Conservation (phyloP, 1,140 invertebrate species). For the Rhopalosiphum maidis region DNA sequence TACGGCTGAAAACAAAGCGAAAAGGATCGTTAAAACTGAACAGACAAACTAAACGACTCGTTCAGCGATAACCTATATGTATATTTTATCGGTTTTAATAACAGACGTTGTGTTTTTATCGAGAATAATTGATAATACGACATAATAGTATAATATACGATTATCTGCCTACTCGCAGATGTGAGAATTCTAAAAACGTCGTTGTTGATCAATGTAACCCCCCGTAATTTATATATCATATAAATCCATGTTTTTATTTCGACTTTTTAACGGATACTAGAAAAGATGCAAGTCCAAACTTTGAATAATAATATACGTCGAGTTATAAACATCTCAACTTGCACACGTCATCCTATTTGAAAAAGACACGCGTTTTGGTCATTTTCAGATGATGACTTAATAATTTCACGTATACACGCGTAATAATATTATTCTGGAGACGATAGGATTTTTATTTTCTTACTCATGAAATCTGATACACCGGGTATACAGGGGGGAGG, state of each 20-base stretch:
- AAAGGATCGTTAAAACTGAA: slow-evolving; percentile 25
- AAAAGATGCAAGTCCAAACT: neutral
- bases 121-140: neutral
- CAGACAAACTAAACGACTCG: neutral
- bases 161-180: neutral
- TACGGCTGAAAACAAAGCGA: slow-evolving; percentile 15
- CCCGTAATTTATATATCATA: neutral
- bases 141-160: neutral
- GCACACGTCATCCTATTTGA: no score
- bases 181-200: neutral
- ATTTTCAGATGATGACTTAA: neutral
- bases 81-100: neutral
- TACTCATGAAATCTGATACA: neutral
- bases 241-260: neutral
- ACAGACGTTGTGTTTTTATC: neutral
- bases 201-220: neutral
- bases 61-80: neutral
- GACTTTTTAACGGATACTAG: neutral
- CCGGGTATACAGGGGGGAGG: neutral
- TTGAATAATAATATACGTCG: neutral
- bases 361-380: neutral
- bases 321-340: no score
- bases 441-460: neutral
- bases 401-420: neutral
- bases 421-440: neutral